Base-by-base conservation (phyloP, 2,888 invertebrate genomes). In the Hirudinaria manillensis region DNA sequence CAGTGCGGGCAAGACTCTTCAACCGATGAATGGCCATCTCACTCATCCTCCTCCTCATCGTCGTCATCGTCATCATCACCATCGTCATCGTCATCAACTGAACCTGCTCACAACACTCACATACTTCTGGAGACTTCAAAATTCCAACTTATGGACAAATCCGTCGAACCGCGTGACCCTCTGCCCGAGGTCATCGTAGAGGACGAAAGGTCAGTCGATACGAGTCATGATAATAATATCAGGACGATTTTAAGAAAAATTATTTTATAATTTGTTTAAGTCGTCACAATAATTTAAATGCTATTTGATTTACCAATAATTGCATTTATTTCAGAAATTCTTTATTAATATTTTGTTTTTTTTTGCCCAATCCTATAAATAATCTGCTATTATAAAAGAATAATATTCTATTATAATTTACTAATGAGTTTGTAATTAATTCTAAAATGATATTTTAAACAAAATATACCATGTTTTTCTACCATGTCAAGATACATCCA, bases 61-160 rank as follows among this genome's bases (percentile, higher is more conserved):
- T 61, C 61, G 0, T 61, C 61, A 3, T 61, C 61, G 1, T 61
- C 61, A 61, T 61, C 61, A 29, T 61, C 61, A 61, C n/a, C 61
- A 61, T 27, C 61, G 2, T 27, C 29, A 29, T 27, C 61, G 19
- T 61, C 61, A 61, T 61, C 61, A 61, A 4, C 61, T 16, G 61
- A 61, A 61, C 24, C 61, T 10, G 24, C 61, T 29, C 71, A 72
- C 13, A 61, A 72, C 16, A 78, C 78, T 32, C 74, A 76, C 38
- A 68, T 76, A n/a, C 76, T 82, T 61, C 79, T 86, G 16, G 85
- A 87, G 77, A 86, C 87, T 13, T 80, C 85, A 75, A 85, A 90
- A 78, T 94, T 92, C 84, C 93, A 94, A 81, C 86, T 95, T 75
- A 93, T 94, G 93, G 92, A 94, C 83, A 89, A 89, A 74, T 90